Base-by-base conservation (phyloP, 1,140 invertebrate genomes). In the Hestina assimilis region DNA sequence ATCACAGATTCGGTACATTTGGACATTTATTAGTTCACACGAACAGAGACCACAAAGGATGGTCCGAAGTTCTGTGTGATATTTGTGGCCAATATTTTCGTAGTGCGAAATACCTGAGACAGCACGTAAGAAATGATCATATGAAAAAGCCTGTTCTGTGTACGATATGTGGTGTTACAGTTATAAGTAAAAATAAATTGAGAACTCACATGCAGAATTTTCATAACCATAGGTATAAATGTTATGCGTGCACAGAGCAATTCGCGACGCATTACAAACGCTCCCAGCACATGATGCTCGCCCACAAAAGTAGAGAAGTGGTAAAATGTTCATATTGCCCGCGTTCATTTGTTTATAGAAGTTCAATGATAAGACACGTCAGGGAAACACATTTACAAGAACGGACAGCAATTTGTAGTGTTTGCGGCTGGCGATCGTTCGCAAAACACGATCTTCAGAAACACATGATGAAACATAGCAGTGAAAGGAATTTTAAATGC, bases 401-500 rank as follows among this genome's bases (percentile, higher is more conserved):
- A 21, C 42, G 40, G 20, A 59, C 51, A 35, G 35, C 50, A 11
- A 23, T 47, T 3, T 63, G 61, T 15, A 52, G 29, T 14, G 38
- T 63, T 1, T 63, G 56, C 11, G 55, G 56, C 2, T 58, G 55
- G 55, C 89, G 92, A 1, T 95, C 94, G 54, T 93, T 93, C 61
- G 89, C 92, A 0, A 93, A 93, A 59, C 92, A 94, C 58, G 92
- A 93, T 67, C 74, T 95, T 23, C 89, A 92, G 6, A 89, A 92
- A 2, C 95, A 95, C 66, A 90, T 92, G 61, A 91, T 92, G 5
- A 93, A 92, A 2, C 95, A 95, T 72, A 94, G 92, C 0, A 93
- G 93, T 0, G 92, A 93, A 63, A 94, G 94, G 63, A 92, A 93
- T 74, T 93, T 93, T 68, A 91, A 91, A 14, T 96, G 95, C 72